Percentiles rank a stretch among this genome's conserved stretches.
These are phyloP conservation scores for Phyto melanocephala DNA, from an alignment of 2,888 invertebrate species.

Conservation along the genomic window DNA sequence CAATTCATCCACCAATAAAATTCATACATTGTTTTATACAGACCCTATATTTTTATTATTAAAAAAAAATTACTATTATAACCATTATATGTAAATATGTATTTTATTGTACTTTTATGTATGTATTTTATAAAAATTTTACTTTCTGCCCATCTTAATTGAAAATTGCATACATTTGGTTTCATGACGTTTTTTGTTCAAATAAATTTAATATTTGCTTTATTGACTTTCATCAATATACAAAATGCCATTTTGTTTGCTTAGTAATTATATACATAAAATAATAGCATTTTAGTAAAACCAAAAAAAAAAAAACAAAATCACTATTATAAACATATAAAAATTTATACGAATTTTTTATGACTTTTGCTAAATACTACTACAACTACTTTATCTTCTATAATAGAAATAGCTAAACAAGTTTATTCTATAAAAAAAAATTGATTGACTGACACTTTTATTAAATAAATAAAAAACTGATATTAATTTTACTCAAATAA, in stretches of 20 bases:
- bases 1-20: too few relatives aligned
- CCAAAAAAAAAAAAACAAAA: too few relatives aligned
- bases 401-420: neutral
- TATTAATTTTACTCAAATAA: constrained; percentile 11
- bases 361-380: neutral
- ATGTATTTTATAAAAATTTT: constrained; percentile 62
- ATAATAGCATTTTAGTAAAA: neutral
- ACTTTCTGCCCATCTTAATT: constrained; percentile 76
- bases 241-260: constrained; percentile 40
- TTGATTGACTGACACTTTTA: constrained; percentile 79
- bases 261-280: constrained; percentile 15
- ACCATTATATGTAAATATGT: neutral
- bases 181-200: neutral
- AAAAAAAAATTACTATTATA: neutral
- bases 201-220: constrained; percentile 30
- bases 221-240: constrained; percentile 16
- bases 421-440: constrained; percentile 52
- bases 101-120: constrained; percentile 1
- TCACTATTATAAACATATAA: neutral
- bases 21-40: neutral
- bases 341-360: constrained; percentile 11
- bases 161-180: constrained; percentile 68
- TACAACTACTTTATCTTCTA: neutral
- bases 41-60: neutral
- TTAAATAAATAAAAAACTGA: neutral